Conservation (phyloP, 1,140 invertebrate genomes). For the Lordiphosa collinella region DNA sequence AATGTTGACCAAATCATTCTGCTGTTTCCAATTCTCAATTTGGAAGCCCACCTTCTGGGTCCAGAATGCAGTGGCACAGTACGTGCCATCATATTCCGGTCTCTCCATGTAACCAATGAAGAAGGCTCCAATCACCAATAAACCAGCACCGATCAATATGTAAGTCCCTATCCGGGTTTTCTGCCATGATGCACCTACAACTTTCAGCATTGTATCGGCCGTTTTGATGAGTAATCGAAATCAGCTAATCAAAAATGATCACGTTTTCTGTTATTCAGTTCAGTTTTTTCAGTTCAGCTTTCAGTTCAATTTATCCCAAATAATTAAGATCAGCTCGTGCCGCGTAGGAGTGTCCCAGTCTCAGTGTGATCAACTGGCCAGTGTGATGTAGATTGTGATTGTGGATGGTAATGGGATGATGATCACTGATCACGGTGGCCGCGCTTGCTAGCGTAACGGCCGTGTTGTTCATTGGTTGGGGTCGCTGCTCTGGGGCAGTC, state of each 20-base stretch:
- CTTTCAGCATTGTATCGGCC: slow-evolving; percentile 84
- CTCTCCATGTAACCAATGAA: slow-evolving; percentile 85
- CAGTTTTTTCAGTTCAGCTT: neutral
- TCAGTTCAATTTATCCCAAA: slow-evolving; percentile 28
- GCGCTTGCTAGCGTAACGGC: slow-evolving; percentile 66
- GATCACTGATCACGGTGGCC: slow-evolving; percentile 50
- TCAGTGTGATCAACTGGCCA: slow-evolving; percentile 43
- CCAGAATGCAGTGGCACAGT: slow-evolving; percentile 85
- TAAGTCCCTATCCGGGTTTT: slow-evolving; percentile 87
- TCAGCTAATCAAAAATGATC: slow-evolving; percentile 7
- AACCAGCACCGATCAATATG: slow-evolving; percentile 84
- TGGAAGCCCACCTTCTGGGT: slow-evolving; percentile 84
- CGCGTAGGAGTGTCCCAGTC: slow-evolving; percentile 74
- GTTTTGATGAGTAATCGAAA: slow-evolving; percentile 51
- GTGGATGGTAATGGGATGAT: slow-evolving; percentile 28
- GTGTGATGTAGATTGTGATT: slow-evolving; percentile 34
- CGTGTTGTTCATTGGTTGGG: slow-evolving; percentile 67
- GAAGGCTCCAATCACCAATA: slow-evolving; percentile 85
- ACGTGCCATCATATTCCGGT: slow-evolving; percentile 85
- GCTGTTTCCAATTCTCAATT: slow-evolving; percentile 88
- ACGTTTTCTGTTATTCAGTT: neutral
- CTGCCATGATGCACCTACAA: slow-evolving; percentile 88
- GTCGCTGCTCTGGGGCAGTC: slow-evolving; percentile 50
- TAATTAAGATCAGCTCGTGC: slow-evolving; percentile 73
- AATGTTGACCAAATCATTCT: slow-evolving; percentile 84